phyloP scores from a whole-genome alignment of 1,140 invertebrate genomes.

The Rhizoglyphus robini region DNA sequence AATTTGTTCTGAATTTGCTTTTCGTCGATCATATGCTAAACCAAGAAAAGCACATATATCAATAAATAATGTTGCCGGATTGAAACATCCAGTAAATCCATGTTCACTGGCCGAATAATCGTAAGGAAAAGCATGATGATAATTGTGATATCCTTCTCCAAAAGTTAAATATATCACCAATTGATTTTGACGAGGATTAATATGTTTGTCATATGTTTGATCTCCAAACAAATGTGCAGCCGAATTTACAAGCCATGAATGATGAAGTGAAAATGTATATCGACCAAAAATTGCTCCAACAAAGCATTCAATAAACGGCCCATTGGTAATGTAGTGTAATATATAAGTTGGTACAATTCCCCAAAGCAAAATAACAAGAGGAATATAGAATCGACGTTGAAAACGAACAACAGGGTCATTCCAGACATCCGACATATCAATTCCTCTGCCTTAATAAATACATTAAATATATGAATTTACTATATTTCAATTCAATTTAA shows the following conservation, averaged over 20 bases:
- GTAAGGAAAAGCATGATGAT: constrained; percentile 43
- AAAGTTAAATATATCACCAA: constrained; percentile 37
- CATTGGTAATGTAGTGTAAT: background rate
- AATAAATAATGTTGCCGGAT: constrained; percentile 41
- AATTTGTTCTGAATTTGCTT: constrained; percentile 19
- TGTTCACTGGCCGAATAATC: constrained; percentile 40
- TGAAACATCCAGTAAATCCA: constrained; percentile 34
- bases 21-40: constrained; percentile 38
- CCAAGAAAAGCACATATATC: constrained; percentile 39
- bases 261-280: background rate
- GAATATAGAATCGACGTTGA: constrained; percentile 7
- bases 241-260: too few species aligned
- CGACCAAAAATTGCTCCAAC: background rate
- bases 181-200: constrained; percentile 41
- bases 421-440: constrained; percentile 71
- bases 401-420: too few species aligned
- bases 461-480: too few species aligned
- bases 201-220: constrained; percentile 35
- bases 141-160: constrained; percentile 46
- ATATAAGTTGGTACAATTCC: constrained; percentile 4
- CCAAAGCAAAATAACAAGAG: constrained; percentile 4
- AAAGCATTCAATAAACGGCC: background rate
- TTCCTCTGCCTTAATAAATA: constrained; percentile 42
- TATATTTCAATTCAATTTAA: too few species aligned
- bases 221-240: constrained; percentile 44